phyloP scores from a whole-genome alignment of 2,797 vertebrate species.

The Cuculus canorus region DNA sequence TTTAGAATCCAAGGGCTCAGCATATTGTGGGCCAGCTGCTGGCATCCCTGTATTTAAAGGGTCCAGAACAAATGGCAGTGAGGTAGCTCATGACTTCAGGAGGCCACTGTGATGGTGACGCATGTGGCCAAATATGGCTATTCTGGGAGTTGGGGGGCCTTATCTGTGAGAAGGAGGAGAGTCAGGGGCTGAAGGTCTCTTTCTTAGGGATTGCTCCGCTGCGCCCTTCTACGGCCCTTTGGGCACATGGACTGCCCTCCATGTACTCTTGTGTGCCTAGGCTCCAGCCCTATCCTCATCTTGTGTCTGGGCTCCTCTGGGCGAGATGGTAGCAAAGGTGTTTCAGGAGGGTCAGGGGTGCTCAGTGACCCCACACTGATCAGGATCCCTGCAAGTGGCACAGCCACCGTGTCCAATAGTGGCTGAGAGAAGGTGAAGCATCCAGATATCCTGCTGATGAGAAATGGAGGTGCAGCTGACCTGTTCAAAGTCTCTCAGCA shows the following conservation, averaged over 20 bases:
- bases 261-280: background rate
- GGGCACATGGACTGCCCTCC: background rate
- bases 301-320: background rate
- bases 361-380: background rate
- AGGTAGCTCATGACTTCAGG: background rate
- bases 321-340: fast-evolving
- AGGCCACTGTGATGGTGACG: background rate
- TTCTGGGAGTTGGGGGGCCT: background rate
- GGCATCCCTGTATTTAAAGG: background rate
- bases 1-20: background rate
- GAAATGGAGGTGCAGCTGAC: background rate
- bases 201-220: background rate
- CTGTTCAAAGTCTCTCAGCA: background rate
- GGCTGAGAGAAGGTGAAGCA: background rate
- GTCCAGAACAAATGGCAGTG: fast-evolving
- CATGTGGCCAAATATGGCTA: background rate
- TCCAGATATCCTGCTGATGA: fast-evolving
- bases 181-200: background rate
- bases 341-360: background rate
- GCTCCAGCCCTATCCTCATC: background rate
- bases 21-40: background rate
- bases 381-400: background rate
- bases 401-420: fast-evolving
- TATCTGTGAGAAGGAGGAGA: background rate
- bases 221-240: background rate